These are phyloP conservation scores for Pterophyllum scalare DNA, from an alignment of 2,113 vertebrate species.

Conservation along the genomic window DNA sequence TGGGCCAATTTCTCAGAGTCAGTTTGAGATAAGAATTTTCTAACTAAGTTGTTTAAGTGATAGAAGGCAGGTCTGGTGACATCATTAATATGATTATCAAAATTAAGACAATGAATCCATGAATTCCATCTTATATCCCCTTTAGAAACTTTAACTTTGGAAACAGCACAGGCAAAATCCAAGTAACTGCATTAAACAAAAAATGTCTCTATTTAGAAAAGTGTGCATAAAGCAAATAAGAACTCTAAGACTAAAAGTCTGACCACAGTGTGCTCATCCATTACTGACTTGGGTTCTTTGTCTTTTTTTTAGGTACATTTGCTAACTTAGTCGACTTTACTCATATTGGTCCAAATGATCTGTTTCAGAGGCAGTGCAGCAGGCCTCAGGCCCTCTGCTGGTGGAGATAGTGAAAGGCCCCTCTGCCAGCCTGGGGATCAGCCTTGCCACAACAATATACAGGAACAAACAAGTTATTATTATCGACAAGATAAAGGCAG, in stretches of 20 bases:
- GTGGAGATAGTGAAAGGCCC: conserved; percentile 92
- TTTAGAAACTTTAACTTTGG: neutral
- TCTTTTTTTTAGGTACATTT: neutral
- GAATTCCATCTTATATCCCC: neutral
- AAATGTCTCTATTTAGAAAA: neutral
- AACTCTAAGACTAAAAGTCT: neutral
- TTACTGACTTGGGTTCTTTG: neutral
- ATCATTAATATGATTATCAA: neutral
- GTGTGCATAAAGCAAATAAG: neutral
- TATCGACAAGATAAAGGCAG: conserved; percentile 93
- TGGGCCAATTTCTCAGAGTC: neutral
- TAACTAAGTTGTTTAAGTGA: too few relatives aligned
- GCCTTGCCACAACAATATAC: conserved; percentile 84
- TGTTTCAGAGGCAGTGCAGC: conserved; percentile 88
- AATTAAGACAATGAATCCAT: neutral
- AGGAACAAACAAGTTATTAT: conserved; percentile 92
- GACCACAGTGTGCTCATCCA: neutral
- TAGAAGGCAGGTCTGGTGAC: neutral
- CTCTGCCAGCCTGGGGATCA: conserved; percentile 89
- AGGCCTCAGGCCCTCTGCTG: conserved; percentile 89
- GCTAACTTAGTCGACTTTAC: neutral
- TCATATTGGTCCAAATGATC: neutral
- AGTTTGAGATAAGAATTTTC: too few relatives aligned
- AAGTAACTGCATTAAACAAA: neutral
- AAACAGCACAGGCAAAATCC: neutral